These are phyloP conservation scores for Cottus gobio DNA, from an alignment of 2,113 vertebrate species.

Conservation along the genomic window DNA sequence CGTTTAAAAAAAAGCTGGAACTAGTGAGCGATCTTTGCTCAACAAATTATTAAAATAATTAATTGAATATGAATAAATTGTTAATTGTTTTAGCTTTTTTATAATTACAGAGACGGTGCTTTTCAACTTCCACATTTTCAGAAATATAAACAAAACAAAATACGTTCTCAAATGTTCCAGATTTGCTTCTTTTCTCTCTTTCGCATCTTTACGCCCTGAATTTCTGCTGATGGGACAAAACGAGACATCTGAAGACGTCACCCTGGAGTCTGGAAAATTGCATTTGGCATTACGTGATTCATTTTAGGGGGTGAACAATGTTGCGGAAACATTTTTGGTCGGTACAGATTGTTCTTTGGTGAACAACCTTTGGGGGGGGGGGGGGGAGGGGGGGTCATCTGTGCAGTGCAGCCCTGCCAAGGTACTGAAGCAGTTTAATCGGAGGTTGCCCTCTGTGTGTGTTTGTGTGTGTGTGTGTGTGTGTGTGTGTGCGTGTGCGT, in stretches of 20 bases:
- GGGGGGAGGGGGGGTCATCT: background rate
- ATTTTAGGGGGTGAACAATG: background rate
- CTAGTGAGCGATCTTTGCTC: background rate
- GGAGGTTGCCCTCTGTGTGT: slow-evolving; percentile 26
- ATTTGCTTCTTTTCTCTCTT: background rate
- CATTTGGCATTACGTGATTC: background rate
- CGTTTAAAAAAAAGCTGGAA: background rate
- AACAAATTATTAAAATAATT: background rate
- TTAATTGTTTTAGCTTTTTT: background rate
- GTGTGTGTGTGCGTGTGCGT: slow-evolving; percentile 13
- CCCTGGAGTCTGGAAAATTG: background rate
- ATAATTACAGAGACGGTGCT: background rate
- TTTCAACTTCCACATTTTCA: background rate
- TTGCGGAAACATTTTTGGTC: background rate
- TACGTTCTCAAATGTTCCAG: background rate
- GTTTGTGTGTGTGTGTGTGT: slow-evolving; percentile 31
- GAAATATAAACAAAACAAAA: background rate
- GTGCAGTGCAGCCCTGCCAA: slow-evolving; percentile 20
- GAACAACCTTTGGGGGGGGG: background rate
- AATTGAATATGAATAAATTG: background rate
- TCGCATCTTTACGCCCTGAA: background rate
- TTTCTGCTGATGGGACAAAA: background rate
- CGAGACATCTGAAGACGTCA: background rate
- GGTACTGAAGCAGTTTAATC: slow-evolving; percentile 20
- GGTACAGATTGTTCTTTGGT: too few species aligned